phyloP scores from a whole-genome alignment of 1,140 invertebrate genomes.

The Lasioglossum baleicum region DNA sequence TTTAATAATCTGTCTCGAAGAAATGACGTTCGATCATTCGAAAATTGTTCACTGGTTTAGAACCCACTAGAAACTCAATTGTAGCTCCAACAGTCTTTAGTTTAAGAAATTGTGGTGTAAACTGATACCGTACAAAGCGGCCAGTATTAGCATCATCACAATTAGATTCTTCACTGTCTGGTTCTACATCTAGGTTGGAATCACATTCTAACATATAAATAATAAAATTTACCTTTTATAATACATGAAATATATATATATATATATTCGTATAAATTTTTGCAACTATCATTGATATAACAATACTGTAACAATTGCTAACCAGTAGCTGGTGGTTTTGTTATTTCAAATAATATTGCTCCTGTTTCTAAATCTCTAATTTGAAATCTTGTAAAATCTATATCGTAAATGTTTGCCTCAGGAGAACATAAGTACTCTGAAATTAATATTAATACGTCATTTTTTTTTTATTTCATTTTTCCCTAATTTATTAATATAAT shows the following conservation, averaged over 20 bases:
- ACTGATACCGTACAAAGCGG: slow-evolving; percentile 97
- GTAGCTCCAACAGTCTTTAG: slow-evolving; percentile 97
- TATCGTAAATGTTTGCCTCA: slow-evolving; percentile 97
- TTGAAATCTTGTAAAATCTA: slow-evolving; percentile 98
- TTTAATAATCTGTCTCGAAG: slow-evolving; percentile 96
- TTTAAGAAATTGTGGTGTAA: slow-evolving; percentile 96
- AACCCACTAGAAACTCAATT: slow-evolving; percentile 97
- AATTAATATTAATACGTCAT: slow-evolving; percentile 47
- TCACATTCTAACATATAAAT: slow-evolving; percentile 58
- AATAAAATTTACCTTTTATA: too few species aligned
- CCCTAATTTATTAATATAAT: too few species aligned
- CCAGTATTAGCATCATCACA: slow-evolving; percentile 92
- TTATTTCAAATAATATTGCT: slow-evolving; percentile 97
- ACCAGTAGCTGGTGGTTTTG: slow-evolving; percentile 89
- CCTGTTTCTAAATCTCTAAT: slow-evolving; percentile 97
- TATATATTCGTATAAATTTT: slow-evolving; percentile 11
- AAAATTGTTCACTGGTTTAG: slow-evolving; percentile 95
- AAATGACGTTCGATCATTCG: slow-evolving; percentile 99
- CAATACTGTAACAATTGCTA: too few species aligned
- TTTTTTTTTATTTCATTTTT: too few species aligned
- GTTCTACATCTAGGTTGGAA: slow-evolving; percentile 75
- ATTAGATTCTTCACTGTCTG: slow-evolving; percentile 83
- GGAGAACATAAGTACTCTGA: slow-evolving; percentile 94
- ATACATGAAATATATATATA: not conserved
- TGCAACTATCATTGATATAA: too few species aligned